Base-by-base conservation (phyloP, 2,888 invertebrate species). In the Osedax frankpressi region DNA sequence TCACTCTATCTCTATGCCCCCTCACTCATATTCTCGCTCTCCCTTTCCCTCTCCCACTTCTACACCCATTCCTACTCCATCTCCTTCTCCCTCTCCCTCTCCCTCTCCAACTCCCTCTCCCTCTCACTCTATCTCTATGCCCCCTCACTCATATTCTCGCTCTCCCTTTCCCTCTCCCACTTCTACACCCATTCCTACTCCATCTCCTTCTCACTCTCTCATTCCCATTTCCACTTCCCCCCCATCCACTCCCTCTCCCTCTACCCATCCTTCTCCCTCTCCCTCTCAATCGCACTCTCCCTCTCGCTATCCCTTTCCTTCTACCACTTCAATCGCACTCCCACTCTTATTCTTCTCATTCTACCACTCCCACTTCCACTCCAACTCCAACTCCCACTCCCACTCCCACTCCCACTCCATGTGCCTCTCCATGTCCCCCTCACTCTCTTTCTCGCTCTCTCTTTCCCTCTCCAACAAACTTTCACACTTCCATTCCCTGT, bases 211-310 rank as follows among this genome's bases (percentile, higher is more conserved):
- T 72, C 73, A 62, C 71, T 63, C 74, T 69, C 71, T 72, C 72
- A 70, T 71, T 63, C 70, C 62, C 71, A 26, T 70, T 30, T 68
- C 59, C 28, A 30, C 69, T 63, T 30, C 63, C 44, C 71, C 59
- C 70, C 69, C 30, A 72, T 73, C 59, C 59, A 70, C 60, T 73
- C 29, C 62, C 68, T 30, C 59, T 71, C 30, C 68, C 60, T 67
- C 28, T 78, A 78, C n/a, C 74, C 70, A 29, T 70, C 75, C 72
- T 29, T 72, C 73, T 75, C 72, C 60, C 60, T 62, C 63, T 70
- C 63, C 68, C 30, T 65, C 73, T 65, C 28, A 29, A 44, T 71
- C 68, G 60, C 71, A 30, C 30, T 30, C 65, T 65, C 24, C 67
- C 67, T 73, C 44, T 71, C 70, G 71, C 60, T 29, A 63, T 63